Evolutionary conservation across 2,888 invertebrate species (phyloP).

Genomic region (Zele albiditarsus): DNA sequence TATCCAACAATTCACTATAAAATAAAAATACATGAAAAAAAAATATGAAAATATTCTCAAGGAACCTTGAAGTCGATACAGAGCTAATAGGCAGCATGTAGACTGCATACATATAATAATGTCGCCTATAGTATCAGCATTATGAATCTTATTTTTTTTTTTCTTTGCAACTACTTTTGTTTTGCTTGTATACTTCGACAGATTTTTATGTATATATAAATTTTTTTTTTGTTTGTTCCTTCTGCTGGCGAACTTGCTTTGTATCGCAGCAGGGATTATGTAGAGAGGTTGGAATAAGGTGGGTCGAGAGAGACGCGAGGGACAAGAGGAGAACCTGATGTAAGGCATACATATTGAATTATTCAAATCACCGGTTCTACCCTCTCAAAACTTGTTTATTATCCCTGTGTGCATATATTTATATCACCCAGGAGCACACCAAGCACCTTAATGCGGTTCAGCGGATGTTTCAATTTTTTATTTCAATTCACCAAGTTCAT

Average conservation of each 20-base stretch:
- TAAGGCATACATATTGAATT: slow-evolving; percentile 45
- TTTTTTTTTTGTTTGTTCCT: background rate
- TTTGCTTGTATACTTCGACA: no score
- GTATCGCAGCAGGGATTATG: background rate
- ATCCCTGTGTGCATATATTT: slow-evolving; percentile 32
- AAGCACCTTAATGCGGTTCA: background rate
- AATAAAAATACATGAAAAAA: no score
- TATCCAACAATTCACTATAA: no score
- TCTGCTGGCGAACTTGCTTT: background rate
- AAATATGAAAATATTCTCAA: no score
- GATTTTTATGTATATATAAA: no score
- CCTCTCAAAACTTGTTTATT: slow-evolving; percentile 40
- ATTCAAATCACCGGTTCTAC: slow-evolving; percentile 41
- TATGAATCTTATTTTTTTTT: no score
- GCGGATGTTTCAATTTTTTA: background rate
- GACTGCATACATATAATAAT: no score
- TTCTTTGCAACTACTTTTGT: no score
- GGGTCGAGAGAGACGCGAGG: slow-evolving; percentile 19
- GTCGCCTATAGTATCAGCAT: no score
- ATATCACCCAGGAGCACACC: slow-evolving; percentile 32
- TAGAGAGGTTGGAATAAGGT: background rate
- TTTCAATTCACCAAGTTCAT: background rate
- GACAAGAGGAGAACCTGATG: slow-evolving; percentile 10
- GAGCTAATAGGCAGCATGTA: no score
- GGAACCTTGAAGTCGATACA: no score